Conservation (phyloP, 2,888 invertebrate species). For the Lottia scabra region DNA sequence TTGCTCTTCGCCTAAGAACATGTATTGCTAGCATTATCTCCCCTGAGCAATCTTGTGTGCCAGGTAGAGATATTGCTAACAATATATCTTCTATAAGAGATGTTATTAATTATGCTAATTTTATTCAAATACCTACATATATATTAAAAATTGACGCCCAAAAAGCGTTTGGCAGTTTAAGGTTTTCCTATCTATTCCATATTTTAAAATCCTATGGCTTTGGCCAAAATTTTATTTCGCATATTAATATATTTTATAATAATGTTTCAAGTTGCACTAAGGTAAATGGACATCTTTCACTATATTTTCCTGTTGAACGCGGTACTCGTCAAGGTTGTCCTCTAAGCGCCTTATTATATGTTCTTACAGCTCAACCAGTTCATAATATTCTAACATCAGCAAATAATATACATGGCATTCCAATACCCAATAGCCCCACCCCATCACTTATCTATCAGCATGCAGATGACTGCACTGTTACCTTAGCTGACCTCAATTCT, state of each 20-base stretch:
- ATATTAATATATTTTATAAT: background rate
- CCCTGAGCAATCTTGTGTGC: background rate
- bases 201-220: background rate
- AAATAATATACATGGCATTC: background rate
- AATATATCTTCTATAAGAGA: background rate
- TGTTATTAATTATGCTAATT: background rate
- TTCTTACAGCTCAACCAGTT: background rate
- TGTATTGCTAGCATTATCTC: background rate
- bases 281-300: background rate
- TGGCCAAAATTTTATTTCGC: background rate
- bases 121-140: background rate
- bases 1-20: background rate
- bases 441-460: background rate
- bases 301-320: background rate
- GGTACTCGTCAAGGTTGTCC: background rate
- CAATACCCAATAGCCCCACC: background rate
- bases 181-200: background rate
- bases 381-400: background rate
- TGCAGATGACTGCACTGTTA: background rate
- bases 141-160: background rate
- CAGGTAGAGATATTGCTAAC: background rate
- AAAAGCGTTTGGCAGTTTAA: background rate
- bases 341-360: background rate
- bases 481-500: background rate
- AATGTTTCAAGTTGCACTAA: background rate